phyloP scores from a whole-genome alignment of 1,140 invertebrate genomes.

The Nasonia vitripennis region DNA sequence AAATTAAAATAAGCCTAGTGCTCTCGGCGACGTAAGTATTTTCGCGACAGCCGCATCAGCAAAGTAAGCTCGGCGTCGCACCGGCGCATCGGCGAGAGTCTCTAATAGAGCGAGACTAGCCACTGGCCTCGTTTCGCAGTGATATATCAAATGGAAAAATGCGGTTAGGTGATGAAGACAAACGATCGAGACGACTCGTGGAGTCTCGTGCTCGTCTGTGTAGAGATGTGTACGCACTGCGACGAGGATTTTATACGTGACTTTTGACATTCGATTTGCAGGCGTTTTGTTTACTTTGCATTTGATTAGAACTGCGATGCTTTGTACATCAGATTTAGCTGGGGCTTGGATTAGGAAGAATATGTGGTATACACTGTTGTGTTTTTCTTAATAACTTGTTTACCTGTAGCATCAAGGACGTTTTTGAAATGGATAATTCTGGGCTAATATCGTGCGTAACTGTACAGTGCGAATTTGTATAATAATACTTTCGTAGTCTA shows the following conservation, averaged over 20 bases:
- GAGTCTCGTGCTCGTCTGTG: neutral
- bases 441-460: too few species aligned
- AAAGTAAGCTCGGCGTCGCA: neutral
- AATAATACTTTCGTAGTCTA: too few species aligned
- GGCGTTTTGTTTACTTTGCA: too few species aligned
- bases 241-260: neutral
- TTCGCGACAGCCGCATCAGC: neutral
- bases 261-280: too few species aligned
- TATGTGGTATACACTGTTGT: too few species aligned
- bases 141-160: slow-evolving; percentile 22
- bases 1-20: neutral
- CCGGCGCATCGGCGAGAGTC: neutral
- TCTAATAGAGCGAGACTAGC: slow-evolving; percentile 31
- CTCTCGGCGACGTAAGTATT: neutral
- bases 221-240: neutral
- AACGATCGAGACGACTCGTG: slow-evolving; percentile 6
- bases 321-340: too few species aligned
- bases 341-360: too few species aligned
- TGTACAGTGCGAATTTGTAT: too few species aligned
- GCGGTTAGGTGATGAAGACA: slow-evolving; percentile 26
- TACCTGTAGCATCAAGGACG: too few species aligned
- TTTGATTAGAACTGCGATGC: too few species aligned
- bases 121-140: slow-evolving; percentile 26
- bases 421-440: too few species aligned
- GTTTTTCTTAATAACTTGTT: too few species aligned